Base-by-base conservation (phyloP, 2,113 vertebrate species). In the Tylochromis polylepis region DNA sequence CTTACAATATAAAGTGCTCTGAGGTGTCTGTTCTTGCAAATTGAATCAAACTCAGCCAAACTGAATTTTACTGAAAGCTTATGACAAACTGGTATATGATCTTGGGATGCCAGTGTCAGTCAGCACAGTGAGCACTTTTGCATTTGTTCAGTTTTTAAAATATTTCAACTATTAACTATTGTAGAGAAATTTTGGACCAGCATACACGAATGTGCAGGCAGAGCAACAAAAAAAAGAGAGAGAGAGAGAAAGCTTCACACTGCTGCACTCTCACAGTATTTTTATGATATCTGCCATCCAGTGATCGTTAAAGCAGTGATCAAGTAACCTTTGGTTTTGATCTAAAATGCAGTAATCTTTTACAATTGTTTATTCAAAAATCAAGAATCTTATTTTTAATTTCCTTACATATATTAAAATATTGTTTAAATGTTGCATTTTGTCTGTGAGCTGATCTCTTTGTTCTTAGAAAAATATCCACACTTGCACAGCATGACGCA, bases 371-470 rank as follows among this genome's bases (percentile, higher is more conserved):
- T 5, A 51, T 0, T 29, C 16, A 31, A 77, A 51, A 51, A 1
- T 49, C 43, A 2, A 75, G 6, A 43, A 29, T 49, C 4, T 0
- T 20, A 46, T 72, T 4, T 46, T 18, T 18, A 10, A 10, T 72
- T 72, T 72, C 9, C 3, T 9, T 9, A n/a, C 15, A 2, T 3
- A 31, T 62, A 46, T 15, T 81, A 11, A 62, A 59, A 49, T 0
- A 62, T 49, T 5, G 2, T 31, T 77, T 51, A 20, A 77, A 51
- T 58, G 56, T 31, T 29, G 79, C 56, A 31, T 43, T 46, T 5
- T 12, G 56, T 31, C 70, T 11, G 16, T n/a, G 79, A n/a, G 56
- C 56, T n/a, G 24, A 46, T 59, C 22, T 11, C 6, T 18, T 75
- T 75, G 43, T 18, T 29, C 10, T 62, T 1, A 6, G 43, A 41